A percentile compares a stretch with the other conserved stretches of the same genome.
phyloP scores from a whole-genome alignment of 2,113 vertebrate species.

The Typhlomys cinereus region DNA sequence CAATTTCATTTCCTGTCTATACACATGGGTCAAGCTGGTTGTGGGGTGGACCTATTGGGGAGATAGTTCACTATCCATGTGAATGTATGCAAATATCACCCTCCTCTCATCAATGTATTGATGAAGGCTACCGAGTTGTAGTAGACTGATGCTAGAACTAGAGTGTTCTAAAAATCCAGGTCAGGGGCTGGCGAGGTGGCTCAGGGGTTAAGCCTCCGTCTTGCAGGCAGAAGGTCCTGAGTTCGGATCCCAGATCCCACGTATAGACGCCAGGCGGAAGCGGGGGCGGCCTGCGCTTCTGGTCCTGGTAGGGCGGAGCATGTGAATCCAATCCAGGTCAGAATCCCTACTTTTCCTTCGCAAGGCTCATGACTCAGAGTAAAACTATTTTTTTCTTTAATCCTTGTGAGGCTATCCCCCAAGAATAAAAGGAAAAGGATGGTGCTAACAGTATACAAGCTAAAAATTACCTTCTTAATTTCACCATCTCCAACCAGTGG shows the following conservation, averaged over 20 bases:
- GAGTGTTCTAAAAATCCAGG: no score
- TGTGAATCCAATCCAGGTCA: no score
- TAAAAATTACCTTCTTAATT: slow-evolving; percentile 36
- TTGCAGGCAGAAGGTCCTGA: no score
- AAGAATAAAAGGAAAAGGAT: background rate
- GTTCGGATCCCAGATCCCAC: no score
- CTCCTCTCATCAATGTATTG: background rate
- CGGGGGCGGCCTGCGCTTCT: no score
- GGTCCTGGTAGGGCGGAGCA: no score
- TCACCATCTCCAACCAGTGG: slow-evolving; percentile 50
- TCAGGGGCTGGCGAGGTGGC: no score
- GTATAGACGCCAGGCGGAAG: no score
- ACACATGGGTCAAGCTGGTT: background rate
- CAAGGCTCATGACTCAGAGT: background rate
- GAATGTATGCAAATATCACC: background rate
- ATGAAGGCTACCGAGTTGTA: accelerated
- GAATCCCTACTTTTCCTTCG: background rate
- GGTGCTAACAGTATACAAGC: background rate
- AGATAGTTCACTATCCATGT: background rate
- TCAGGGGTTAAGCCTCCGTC: no score
- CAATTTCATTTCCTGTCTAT: background rate
- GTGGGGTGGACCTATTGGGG: background rate
- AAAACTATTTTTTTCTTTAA: background rate
- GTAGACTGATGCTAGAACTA: no score
- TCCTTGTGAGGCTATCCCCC: background rate